Conservation (phyloP, 2,888 invertebrate genomes). For the Mesochorus sp. region DNA sequence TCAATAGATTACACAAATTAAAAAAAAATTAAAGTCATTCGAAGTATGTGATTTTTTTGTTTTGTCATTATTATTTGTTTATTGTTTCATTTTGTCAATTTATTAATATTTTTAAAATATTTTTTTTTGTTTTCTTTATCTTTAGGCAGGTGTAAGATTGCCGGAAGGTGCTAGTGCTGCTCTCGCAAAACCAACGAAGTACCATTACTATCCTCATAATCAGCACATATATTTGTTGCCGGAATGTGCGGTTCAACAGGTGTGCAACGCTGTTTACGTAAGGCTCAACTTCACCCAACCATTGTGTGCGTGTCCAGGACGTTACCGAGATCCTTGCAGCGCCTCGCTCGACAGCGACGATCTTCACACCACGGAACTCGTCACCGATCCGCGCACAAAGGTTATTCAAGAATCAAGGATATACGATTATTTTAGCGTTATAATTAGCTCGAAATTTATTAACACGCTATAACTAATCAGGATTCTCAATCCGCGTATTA, state of each 20-base stretch:
- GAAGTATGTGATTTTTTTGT: background rate
- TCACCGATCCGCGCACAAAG: constrained; percentile 92
- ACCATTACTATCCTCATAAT: constrained; percentile 97
- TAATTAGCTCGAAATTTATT: too few relatives aligned
- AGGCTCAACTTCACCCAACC: constrained; percentile 96
- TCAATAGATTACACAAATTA: too few relatives aligned
- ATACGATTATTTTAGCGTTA: too few relatives aligned
- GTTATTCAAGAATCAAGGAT: too few relatives aligned
- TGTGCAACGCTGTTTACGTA: constrained; percentile 96
- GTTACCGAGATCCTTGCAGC: constrained; percentile 95
- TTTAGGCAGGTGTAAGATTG: constrained; percentile 82
- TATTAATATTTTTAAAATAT: background rate
- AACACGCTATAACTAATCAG: too few relatives aligned
- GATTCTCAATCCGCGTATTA: too few relatives aligned
- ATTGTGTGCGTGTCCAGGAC: constrained; percentile 94
- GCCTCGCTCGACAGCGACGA: constrained; percentile 95
- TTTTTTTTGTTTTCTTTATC: background rate
- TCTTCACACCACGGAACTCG: constrained; percentile 94
- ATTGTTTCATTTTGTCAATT: background rate
- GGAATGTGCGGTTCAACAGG: constrained; percentile 97
- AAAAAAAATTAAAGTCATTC: background rate
- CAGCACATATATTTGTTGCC: constrained; percentile 96
- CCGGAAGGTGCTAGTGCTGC: constrained; percentile 82
- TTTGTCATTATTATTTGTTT: background rate
- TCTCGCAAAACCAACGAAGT: constrained; percentile 93